These are phyloP conservation scores for Drepana arcuata DNA, from an alignment of 1,140 invertebrate genomes.

Conservation along the genomic window DNA sequence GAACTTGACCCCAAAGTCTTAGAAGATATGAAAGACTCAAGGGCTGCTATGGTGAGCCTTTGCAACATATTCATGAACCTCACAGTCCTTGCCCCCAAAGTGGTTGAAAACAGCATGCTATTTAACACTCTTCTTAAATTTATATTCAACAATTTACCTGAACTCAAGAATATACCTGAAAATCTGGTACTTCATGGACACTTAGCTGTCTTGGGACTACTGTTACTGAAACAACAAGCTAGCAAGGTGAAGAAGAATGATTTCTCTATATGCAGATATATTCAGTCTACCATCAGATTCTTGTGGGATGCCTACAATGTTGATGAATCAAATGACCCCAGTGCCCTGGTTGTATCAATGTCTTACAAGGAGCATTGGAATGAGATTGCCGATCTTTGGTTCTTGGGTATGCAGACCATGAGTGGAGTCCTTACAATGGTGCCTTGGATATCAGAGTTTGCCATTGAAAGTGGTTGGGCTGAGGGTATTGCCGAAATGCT, in stretches of 20 bases:
- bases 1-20: constrained; percentile 80
- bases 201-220: constrained; percentile 84
- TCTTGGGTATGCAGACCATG: constrained; percentile 93
- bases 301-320: constrained; percentile 93
- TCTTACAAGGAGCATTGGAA: constrained; percentile 90
- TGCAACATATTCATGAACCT: constrained; percentile 96
- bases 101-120: constrained; percentile 82
- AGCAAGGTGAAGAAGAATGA: constrained; percentile 87
- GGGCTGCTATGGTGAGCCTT: constrained; percentile 86
- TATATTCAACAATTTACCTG: constrained; percentile 88
- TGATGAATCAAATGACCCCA: constrained; percentile 88
- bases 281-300: constrained; percentile 89
- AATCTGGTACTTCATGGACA: constrained; percentile 90
- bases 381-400: constrained; percentile 93
- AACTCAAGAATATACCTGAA: constrained; percentile 85
- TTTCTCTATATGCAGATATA: constrained; percentile 89
- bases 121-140: constrained; percentile 89
- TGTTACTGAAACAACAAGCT: constrained; percentile 87
- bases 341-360: constrained; percentile 85
- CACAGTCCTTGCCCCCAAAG: constrained; percentile 87
- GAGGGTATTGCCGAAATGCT: constrained; percentile 88
- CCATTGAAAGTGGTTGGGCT: constrained; percentile 92
- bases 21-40: constrained; percentile 87
- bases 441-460: constrained; percentile 92
- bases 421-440: constrained; percentile 83